Conservation (phyloP, 2,113 vertebrate species). For the Vidua macroura region DNA sequence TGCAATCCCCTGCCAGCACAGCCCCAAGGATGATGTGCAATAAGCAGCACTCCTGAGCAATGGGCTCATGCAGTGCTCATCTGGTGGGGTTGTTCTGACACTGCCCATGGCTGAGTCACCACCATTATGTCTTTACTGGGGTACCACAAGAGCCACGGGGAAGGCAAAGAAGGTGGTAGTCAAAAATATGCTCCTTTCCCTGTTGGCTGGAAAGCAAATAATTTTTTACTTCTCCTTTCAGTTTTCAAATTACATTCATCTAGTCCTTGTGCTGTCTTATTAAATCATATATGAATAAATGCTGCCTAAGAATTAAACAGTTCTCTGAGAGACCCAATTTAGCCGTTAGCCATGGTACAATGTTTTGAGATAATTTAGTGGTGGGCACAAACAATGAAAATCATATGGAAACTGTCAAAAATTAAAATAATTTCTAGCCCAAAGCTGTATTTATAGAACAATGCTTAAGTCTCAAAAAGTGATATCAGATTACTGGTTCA, state of each 20-base stretch:
- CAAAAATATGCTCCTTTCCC: not conserved
- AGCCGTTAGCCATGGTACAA: not conserved
- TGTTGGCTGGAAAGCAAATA: not conserved
- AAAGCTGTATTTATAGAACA: not conserved
- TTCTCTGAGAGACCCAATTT: not conserved
- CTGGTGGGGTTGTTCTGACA: not conserved
- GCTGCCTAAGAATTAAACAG: conserved; percentile 19
- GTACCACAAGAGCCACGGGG: not conserved
- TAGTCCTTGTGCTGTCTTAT: conserved; percentile 4
- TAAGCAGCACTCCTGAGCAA: not conserved
- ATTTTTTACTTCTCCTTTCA: not conserved
- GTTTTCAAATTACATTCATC: conserved; percentile 36
- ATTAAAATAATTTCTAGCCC: not conserved
- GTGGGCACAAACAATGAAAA: conserved; percentile 5
- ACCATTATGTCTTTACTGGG: not conserved
- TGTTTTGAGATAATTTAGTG: conserved; percentile 30
- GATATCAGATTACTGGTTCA: conserved; percentile 16
- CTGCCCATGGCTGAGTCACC: not conserved
- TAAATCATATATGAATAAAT: not conserved
- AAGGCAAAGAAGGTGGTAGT: not conserved
- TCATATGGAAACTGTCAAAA: not conserved
- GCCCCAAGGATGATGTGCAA: not conserved
- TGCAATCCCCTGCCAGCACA: not conserved
- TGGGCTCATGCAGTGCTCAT: not conserved
- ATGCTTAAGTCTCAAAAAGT: not conserved